These are phyloP conservation scores for Coranthus polyacanthus DNA, from an alignment of 2,797 vertebrate genomes.

Conservation along the genomic window DNA sequence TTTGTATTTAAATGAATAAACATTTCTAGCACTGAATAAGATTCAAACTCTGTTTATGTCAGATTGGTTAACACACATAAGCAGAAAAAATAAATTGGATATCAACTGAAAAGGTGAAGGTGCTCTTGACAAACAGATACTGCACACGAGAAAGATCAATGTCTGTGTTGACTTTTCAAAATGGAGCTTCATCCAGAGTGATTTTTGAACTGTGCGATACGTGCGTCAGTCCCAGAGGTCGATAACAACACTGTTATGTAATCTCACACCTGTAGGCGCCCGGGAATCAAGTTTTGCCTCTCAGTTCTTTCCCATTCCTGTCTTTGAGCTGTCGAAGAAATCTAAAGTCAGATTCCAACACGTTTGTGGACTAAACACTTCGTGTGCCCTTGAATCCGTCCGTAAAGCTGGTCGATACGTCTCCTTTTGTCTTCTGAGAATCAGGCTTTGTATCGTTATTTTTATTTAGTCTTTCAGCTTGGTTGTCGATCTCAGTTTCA, in stretches of 20 bases:
- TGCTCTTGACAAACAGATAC: too few species aligned
- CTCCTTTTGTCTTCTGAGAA: too few species aligned
- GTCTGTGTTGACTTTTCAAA: conserved; percentile 7
- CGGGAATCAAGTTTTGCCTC: not conserved
- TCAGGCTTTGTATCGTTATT: too few species aligned
- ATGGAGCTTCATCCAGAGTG: not conserved
- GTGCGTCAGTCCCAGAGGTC: not conserved
- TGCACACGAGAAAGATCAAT: conserved; percentile 2
- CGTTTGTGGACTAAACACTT: too few species aligned
- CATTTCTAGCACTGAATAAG: conserved; percentile 25
- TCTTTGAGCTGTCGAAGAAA: conserved; percentile 1
- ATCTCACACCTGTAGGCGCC: conserved; percentile 12
- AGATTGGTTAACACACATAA: conserved; percentile 1
- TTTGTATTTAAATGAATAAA: conserved; percentile 36
- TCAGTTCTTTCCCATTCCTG: not conserved
- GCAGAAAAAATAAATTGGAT: not conserved
- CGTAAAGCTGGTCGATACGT: too few species aligned
- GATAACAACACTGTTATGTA: conserved; percentile 19
- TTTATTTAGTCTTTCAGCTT: too few species aligned
- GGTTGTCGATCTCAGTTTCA: too few species aligned
- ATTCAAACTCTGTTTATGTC: conserved; percentile 24
- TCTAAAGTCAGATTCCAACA: too few species aligned
- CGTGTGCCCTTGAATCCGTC: too few species aligned
- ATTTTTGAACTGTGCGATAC: not conserved
- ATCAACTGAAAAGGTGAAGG: too few species aligned